Conservation (phyloP, 2,888 invertebrate genomes). For the Isoperla grammatica region DNA sequence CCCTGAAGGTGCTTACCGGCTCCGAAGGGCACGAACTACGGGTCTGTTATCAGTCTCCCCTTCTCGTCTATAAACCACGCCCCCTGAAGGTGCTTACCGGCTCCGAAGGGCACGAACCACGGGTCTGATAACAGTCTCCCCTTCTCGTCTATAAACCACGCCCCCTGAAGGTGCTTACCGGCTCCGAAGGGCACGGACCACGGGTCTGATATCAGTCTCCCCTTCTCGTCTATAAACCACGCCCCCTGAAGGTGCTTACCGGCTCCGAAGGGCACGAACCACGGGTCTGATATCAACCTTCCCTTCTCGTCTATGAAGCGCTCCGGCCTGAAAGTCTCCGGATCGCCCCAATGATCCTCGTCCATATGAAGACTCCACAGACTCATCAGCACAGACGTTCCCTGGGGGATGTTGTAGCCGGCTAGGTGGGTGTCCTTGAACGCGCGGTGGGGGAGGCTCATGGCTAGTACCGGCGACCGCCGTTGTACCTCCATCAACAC, state of each 20-base stretch:
- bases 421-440: slow-evolving; percentile 29
- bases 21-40: no score
- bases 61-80: no score
- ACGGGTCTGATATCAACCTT: slow-evolving; percentile 25
- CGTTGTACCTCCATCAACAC: slow-evolving; percentile 36
- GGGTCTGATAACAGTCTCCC: not conserved
- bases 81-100: no score
- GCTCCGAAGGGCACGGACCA: slow-evolving; percentile 3
- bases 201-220: not conserved
- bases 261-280: slow-evolving; percentile 32
- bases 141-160: not conserved
- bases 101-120: slow-evolving; percentile 2
- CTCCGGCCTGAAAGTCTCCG: slow-evolving; percentile 34
- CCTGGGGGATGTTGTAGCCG: slow-evolving; percentile 29
- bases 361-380: slow-evolving; percentile 34
- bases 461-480: slow-evolving; percentile 32
- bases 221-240: not conserved
- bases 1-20: no score
- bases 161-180: no score
- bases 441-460: slow-evolving; percentile 33
- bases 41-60: no score
- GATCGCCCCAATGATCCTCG: slow-evolving; percentile 34
- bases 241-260: no score
- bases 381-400: slow-evolving; percentile 31
- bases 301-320: slow-evolving; percentile 31